Percentiles rank a stretch among this genome's conserved stretches.
phyloP scores from a whole-genome alignment of 2,888 invertebrate genomes.

The Pterostichus madidus region DNA sequence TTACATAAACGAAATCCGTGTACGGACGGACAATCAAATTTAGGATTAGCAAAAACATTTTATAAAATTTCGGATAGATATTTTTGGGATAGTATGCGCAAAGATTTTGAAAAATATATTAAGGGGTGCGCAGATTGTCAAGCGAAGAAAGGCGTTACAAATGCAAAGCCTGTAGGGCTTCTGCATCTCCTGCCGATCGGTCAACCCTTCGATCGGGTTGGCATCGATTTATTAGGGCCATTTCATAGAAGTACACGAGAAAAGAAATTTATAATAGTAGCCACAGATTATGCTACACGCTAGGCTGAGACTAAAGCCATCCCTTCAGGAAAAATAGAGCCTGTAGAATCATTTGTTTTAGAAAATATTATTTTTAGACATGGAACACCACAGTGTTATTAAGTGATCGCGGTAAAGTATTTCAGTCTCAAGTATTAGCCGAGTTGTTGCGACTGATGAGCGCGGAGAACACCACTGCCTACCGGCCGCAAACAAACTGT shows the following conservation, averaged over 20 bases:
- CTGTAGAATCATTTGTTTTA: slow-evolving; percentile 66
- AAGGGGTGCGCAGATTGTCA: slow-evolving; percentile 69
- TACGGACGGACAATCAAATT: background rate
- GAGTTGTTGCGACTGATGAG: slow-evolving; percentile 69
- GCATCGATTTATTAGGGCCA: too few relatives aligned
- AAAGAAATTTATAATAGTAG: too few relatives aligned
- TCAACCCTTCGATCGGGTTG: too few relatives aligned
- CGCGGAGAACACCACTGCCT: slow-evolving; percentile 33
- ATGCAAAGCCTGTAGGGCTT: slow-evolving; percentile 66
- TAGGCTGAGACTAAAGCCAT: slow-evolving; percentile 69
- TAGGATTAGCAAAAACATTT: slow-evolving; percentile 58
- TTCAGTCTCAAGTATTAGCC: slow-evolving; percentile 59
- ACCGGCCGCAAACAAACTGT: slow-evolving; percentile 58
- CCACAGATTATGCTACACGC: slow-evolving; percentile 68
- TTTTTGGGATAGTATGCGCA: slow-evolving; percentile 67
- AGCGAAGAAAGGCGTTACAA: slow-evolving; percentile 67
- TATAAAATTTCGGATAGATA: slow-evolving; percentile 66
- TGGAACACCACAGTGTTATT: background rate
- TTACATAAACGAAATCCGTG: background rate
- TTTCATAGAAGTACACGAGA: slow-evolving; percentile 5
- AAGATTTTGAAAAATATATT: slow-evolving; percentile 68
- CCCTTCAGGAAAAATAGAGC: slow-evolving; percentile 67
- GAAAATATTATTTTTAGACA: slow-evolving; percentile 52
- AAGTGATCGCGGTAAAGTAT: slow-evolving; percentile 41
- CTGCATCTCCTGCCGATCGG: too few relatives aligned